phyloP scores from a whole-genome alignment of 2,113 vertebrate genomes.

The Malaclemys terrapin region DNA sequence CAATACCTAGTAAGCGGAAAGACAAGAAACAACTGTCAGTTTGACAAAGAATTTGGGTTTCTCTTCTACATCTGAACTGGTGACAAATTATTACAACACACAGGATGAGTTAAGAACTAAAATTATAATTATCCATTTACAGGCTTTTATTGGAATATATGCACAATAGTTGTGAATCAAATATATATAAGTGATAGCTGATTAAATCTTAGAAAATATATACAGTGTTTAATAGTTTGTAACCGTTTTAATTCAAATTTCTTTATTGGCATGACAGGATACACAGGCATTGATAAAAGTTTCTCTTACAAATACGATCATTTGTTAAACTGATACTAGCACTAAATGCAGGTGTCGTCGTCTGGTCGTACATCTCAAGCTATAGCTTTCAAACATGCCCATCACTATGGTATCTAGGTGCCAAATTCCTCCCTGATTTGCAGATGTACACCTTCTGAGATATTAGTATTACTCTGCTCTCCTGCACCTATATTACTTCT shows the following conservation, averaged over 20 bases:
- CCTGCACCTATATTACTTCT: not conserved
- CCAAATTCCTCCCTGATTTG: rapidly evolving
- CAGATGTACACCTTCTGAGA: not conserved
- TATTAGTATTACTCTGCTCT: not conserved
- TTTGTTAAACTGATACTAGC: not conserved
- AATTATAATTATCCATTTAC: not conserved
- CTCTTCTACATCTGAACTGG: not conserved
- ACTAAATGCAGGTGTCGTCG: too few relatives aligned
- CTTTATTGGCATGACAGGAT: not conserved
- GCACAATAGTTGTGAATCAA: not conserved
- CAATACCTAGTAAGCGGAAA: not conserved
- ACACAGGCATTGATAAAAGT: not conserved
- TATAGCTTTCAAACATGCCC: rapidly evolving
- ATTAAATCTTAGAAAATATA: not conserved
- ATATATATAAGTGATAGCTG: not conserved
- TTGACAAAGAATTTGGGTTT: not conserved
- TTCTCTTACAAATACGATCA: not conserved
- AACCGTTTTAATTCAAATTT: not conserved
- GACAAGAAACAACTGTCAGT: not conserved
- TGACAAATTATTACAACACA: not conserved
- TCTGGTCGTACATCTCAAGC: not conserved
- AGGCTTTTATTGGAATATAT: not conserved
- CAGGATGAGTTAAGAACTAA: not conserved
- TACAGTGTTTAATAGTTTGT: not conserved
- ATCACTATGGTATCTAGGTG: not conserved